phyloP scores from a whole-genome alignment of 1,140 invertebrate species.

The Drosophila neocordata region DNA sequence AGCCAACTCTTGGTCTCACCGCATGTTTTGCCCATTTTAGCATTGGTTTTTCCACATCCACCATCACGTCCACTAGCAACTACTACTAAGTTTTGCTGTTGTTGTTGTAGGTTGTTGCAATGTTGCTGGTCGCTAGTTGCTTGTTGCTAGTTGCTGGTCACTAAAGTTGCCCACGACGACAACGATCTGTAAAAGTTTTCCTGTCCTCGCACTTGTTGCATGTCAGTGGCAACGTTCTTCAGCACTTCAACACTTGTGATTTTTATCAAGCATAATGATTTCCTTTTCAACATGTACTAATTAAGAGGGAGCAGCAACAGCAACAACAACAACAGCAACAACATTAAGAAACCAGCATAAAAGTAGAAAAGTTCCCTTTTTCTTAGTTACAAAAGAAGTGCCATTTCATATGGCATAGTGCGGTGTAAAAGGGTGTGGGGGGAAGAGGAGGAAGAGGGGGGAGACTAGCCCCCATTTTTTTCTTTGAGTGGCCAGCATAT shows the following conservation, averaged over 20 bases:
- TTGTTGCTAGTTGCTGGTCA: slow-evolving; percentile 25
- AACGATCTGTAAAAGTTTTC: slow-evolving; percentile 67
- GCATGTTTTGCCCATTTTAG: slow-evolving; percentile 80
- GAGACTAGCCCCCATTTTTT: slow-evolving; percentile 47
- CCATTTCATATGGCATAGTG: slow-evolving; percentile 12
- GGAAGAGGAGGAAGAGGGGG: neutral
- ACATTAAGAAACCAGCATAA: slow-evolving; percentile 6
- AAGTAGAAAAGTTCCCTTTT: slow-evolving; percentile 32
- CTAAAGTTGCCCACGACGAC: slow-evolving; percentile 44
- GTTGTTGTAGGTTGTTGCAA: slow-evolving; percentile 17
- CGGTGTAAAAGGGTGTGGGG: too few relatives aligned
- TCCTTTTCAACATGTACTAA: slow-evolving; percentile 80
- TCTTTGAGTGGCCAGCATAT: slow-evolving; percentile 53
- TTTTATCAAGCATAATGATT: slow-evolving; percentile 80
- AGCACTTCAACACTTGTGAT: slow-evolving; percentile 78
- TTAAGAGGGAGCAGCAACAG: slow-evolving; percentile 53
- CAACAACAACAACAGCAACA: neutral
- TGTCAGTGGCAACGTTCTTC: slow-evolving; percentile 54
- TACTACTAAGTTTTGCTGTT: slow-evolving; percentile 2
- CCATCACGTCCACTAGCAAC: slow-evolving; percentile 20
- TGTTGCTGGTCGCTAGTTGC: slow-evolving; percentile 8
- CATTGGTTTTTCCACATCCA: slow-evolving; percentile 65
- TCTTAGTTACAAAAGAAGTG: slow-evolving; percentile 14
- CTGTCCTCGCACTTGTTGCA: slow-evolving; percentile 73
- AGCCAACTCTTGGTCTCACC: slow-evolving; percentile 52